These are phyloP conservation scores for Istiophorus platypterus DNA, from an alignment of 2,113 vertebrate genomes.

Conservation along the genomic window DNA sequence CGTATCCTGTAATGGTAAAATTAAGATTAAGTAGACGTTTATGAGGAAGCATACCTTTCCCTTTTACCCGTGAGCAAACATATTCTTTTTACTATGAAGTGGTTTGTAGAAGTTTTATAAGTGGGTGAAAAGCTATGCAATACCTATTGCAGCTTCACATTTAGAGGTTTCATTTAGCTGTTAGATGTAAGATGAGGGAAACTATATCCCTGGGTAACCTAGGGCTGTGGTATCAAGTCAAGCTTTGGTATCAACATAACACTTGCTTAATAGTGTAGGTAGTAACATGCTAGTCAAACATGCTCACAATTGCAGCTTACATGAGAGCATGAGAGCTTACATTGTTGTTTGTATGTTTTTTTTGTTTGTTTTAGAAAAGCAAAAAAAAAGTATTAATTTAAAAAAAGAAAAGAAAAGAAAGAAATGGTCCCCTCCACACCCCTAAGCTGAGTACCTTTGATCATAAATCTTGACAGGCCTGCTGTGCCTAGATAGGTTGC, in stretches of 20 bases:
- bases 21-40: conserved; percentile 37
- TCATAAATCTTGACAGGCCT: no score
- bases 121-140: conserved; percentile 1
- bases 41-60: conserved; percentile 16
- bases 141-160: conserved; percentile 15
- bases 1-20: conserved; percentile 22
- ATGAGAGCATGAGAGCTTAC: no score
- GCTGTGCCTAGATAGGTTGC: not conserved
- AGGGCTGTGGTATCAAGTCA: conserved; percentile 3
- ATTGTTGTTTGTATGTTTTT: no score
- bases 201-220: not conserved
- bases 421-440: not conserved
- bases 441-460: no score
- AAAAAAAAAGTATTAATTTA: no score
- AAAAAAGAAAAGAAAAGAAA: no score
- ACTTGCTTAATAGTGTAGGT: no score
- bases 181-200: conserved; percentile 27
- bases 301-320: no score
- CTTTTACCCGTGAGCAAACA: conserved; percentile 10
- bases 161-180: conserved; percentile 25
- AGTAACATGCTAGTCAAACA: no score
- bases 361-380: no score
- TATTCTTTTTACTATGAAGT: conserved; percentile 15
- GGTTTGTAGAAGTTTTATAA: conserved; percentile 33
- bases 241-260: no score